Evolutionary conservation across 2,888 invertebrate genomes (phyloP).

Genomic region (Cerastoderma edule): DNA sequence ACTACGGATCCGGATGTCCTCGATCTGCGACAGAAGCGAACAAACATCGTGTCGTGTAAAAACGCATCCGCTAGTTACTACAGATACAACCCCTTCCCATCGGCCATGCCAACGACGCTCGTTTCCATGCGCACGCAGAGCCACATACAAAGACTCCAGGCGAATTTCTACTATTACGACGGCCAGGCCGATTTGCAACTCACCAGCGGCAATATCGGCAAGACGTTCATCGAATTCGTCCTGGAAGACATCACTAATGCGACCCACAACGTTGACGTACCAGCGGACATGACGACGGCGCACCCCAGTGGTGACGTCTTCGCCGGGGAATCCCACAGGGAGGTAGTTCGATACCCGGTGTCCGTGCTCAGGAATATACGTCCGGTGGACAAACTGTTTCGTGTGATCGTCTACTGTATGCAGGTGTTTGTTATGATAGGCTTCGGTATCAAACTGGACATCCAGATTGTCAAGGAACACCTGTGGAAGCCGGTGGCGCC

Average conservation of each 20-base stretch:
- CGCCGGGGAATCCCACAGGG: neutral
- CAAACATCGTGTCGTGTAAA: constrained; percentile 4
- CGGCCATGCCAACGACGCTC: neutral
- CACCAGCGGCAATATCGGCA: constrained; percentile 4
- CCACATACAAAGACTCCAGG: neutral
- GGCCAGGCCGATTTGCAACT: neutral
- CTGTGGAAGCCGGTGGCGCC: constrained; percentile 85
- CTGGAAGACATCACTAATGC: neutral
- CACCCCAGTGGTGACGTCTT: too few species aligned
- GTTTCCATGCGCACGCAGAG: neutral
- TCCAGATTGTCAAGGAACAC: constrained; percentile 81
- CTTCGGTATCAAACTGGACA: constrained; percentile 81
- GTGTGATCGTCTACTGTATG: constrained; percentile 77
- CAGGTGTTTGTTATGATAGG: constrained; percentile 83
- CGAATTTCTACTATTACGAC: constrained; percentile 6
- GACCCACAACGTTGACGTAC: too few species aligned
- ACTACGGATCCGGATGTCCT: neutral
- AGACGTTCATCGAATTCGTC: constrained; percentile 1
- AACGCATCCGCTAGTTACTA: neutral
- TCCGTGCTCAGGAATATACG: constrained; percentile 62
- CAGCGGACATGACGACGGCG: too few species aligned
- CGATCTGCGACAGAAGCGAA: neutral
- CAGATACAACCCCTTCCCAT: constrained; percentile 1
- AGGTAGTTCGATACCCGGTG: constrained; percentile 44
- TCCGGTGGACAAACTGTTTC: constrained; percentile 77